A percentile compares a stretch with the other conserved stretches of the same genome.
These are phyloP conservation scores for Capitulum mitella DNA, from an alignment of 2,888 invertebrate species.

Conservation along the genomic window DNA sequence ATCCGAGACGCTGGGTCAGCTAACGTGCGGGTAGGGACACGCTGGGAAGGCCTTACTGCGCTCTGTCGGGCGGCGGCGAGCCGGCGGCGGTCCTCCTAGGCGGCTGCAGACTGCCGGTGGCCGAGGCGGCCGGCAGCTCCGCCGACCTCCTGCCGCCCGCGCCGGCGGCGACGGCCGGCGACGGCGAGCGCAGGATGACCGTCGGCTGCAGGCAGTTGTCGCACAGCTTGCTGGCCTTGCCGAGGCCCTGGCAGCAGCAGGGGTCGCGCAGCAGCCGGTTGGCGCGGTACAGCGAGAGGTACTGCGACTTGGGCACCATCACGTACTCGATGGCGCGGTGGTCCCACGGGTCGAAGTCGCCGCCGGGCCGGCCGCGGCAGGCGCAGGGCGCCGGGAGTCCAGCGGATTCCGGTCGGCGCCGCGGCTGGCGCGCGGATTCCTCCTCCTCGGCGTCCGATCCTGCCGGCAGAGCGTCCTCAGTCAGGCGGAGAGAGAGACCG, in stretches of 20 bases:
- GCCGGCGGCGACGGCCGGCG: neutral
- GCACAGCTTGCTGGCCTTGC: neutral
- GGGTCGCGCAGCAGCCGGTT: conserved; percentile 23
- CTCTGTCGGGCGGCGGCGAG: neutral
- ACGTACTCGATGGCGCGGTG: conserved; percentile 23
- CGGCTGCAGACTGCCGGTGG: neutral
- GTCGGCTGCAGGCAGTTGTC: conserved; percentile 15
- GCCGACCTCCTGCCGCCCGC: neutral
- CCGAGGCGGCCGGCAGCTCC: neutral
- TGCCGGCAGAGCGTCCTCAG: neutral
- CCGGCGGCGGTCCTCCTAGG: neutral
- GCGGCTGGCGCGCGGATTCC: neutral
- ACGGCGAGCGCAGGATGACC: neutral
- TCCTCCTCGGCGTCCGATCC: neutral
- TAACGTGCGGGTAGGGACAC: too few relatives aligned
- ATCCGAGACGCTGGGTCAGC: too few relatives aligned
- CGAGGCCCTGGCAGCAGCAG: conserved; percentile 20
- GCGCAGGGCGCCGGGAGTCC: neutral
- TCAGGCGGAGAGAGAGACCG: too few relatives aligned
- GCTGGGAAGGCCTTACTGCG: neutral
- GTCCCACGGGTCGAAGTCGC: neutral
- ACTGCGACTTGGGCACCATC: conserved; percentile 21
- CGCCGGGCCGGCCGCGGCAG: neutral
- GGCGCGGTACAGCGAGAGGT: conserved; percentile 19
- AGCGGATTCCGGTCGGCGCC: neutral